Percentiles rank a stretch among this genome's conserved stretches.
Conservation (phyloP, 2,888 invertebrate genomes). For the Hartigia nigra region DNA sequence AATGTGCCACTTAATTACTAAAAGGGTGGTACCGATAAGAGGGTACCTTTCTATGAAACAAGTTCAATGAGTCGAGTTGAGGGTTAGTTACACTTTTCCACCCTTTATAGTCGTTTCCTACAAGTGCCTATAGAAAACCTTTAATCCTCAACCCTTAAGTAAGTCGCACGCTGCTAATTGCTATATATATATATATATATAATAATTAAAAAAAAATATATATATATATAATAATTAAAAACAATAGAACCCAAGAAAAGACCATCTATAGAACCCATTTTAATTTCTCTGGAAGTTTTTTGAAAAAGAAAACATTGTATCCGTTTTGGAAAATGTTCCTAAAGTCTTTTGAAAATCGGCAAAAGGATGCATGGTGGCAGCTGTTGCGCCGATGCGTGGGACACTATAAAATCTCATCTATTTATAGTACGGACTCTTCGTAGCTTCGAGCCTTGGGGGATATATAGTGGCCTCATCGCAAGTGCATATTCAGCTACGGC, state of each 20-base stretch:
- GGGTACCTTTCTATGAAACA: not conserved
- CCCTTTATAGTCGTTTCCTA: not conserved
- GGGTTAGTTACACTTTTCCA: not conserved
- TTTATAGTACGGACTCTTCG: conserved; percentile 35
- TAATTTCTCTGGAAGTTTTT: too few relatives aligned
- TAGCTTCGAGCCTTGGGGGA: conserved; percentile 21
- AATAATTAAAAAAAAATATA: not conserved
- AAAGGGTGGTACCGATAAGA: not conserved
- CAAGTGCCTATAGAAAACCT: not conserved
- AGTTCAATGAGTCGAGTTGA: not conserved
- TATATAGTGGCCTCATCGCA: not conserved
- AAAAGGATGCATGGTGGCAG: not conserved
- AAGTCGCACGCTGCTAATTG: not conserved
- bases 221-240: not conserved
- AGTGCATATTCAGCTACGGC: not conserved
- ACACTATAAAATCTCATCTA: conserved; percentile 43
- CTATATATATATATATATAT: not conserved
- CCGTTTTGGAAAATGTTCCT: not conserved
- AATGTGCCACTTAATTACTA: not conserved
- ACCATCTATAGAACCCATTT: not conserved
- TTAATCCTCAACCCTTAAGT: not conserved
- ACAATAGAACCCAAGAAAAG: not conserved
- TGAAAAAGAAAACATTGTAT: not conserved
- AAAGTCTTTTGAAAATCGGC: not conserved
- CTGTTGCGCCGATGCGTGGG: conserved; percentile 36